Percentiles rank a stretch among this genome's conserved stretches.
phyloP scores from a whole-genome alignment of 2,888 invertebrate species.

The Pyrrhosoma nymphula region DNA sequence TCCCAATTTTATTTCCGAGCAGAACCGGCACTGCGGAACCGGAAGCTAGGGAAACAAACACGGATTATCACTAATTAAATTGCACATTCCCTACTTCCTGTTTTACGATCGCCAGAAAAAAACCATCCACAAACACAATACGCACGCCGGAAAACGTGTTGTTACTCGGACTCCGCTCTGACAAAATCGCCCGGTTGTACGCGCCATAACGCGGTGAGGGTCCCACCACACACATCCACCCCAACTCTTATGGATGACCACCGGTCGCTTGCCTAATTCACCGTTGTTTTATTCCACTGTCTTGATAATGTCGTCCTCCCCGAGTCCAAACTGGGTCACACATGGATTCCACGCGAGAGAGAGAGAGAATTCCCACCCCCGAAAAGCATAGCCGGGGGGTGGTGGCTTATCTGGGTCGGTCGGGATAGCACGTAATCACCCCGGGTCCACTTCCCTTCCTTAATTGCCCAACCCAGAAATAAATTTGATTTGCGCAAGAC shows the following conservation, averaged over 20 bases:
- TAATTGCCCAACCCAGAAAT: neutral
- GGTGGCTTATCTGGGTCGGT: slow-evolving; percentile 24
- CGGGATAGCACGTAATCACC: slow-evolving; percentile 17
- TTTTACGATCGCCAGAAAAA: neutral
- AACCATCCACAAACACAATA: neutral
- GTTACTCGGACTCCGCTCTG: neutral
- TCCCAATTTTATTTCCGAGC: neutral
- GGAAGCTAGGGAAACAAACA: neutral
- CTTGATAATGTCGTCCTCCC: slow-evolving; percentile 14
- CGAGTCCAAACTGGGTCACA: slow-evolving; percentile 16
- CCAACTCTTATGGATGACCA: neutral
- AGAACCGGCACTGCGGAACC: neutral
- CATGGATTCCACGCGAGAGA: neutral
- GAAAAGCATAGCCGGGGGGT: neutral
- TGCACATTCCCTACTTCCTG: neutral
- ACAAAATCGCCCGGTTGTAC: slow-evolving; percentile 1
- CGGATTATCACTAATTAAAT: neutral
- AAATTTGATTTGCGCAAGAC: slow-evolving; percentile 34
- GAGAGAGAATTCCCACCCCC: neutral
- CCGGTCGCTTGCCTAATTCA: neutral
- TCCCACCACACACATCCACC: neutral
- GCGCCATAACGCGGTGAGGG: neutral
- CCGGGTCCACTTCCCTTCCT: neutral
- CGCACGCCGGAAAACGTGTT: neutral
- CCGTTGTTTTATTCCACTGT: slow-evolving; percentile 7